These are phyloP conservation scores for Pocillopora verrucosa DNA, from an alignment of 64 coral and sea anemone species.

Conservation along the genomic window DNA sequence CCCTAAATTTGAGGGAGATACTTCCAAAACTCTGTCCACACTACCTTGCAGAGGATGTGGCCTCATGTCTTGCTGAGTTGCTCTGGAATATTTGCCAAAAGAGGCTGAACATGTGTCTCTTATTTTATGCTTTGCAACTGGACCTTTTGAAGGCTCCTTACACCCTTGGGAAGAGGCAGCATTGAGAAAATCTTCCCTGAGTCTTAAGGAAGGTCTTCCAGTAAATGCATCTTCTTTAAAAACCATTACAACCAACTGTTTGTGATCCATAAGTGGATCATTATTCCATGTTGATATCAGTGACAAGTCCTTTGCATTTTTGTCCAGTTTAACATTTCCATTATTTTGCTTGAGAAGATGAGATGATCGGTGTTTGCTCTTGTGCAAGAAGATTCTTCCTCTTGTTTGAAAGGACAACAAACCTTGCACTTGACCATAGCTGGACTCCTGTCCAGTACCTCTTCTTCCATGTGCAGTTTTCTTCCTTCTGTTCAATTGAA, in stretches of 20 bases:
- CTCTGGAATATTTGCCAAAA: not conserved
- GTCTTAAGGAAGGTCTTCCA: not conserved
- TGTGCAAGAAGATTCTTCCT: not conserved
- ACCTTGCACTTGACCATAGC: not conserved
- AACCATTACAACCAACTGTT: conserved; percentile 40
- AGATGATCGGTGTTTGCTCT: not conserved
- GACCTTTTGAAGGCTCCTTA: not conserved
- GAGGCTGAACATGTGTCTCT: not conserved
- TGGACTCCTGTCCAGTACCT: not conserved
- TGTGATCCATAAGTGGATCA: conserved; percentile 33
- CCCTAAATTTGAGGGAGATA: not conserved
- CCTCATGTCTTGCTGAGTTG: not conserved
- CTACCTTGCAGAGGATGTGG: not conserved
- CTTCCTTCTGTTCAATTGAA: not conserved
- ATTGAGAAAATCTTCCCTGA: not conserved
- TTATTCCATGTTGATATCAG: conserved; percentile 4
- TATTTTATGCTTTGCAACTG: not conserved
- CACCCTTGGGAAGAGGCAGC: not conserved
- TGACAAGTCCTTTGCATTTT: not conserved
- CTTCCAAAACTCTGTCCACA: not conserved
- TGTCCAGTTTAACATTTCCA: not conserved
- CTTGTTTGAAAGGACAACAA: not conserved
- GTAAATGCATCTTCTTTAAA: conserved; percentile 18
- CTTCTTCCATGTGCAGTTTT: not conserved
- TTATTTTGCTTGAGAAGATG: not conserved